A percentile compares a stretch with the other conserved stretches of the same genome.
These are phyloP conservation scores for Triplophysa rosa DNA, from an alignment of 2,113 vertebrate species.

Conservation along the genomic window DNA sequence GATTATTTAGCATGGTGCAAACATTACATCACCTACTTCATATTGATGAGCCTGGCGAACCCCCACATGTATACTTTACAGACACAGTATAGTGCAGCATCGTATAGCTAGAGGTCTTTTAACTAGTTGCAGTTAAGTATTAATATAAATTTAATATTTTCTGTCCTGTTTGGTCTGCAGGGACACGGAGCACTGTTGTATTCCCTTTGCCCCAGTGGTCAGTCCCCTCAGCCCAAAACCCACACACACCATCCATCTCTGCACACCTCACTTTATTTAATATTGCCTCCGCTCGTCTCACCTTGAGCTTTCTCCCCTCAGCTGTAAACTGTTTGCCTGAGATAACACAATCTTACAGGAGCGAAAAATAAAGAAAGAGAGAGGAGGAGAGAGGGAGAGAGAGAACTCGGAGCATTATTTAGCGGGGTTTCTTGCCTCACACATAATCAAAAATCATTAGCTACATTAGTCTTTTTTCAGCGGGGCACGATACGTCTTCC, in stretches of 20 bases:
- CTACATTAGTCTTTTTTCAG: conserved; percentile 20
- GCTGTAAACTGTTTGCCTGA: conserved; percentile 63
- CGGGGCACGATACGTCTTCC: conserved; percentile 27
- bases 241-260: conserved; percentile 37
- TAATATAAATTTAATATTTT: background rate
- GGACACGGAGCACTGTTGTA: background rate
- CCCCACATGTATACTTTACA: no score
- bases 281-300: conserved; percentile 65
- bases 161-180: background rate
- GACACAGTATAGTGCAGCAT: background rate
- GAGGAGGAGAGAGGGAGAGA: conserved; percentile 1
- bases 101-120: background rate
- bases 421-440: conserved; percentile 24
- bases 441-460: conserved; percentile 59
- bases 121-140: background rate
- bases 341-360: conserved; percentile 66
- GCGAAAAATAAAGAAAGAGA: conserved; percentile 43
- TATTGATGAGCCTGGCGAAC: no score
- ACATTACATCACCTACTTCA: no score
- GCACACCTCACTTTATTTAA: conserved; percentile 56
- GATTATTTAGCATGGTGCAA: no score
- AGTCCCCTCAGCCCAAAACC: conserved; percentile 16
- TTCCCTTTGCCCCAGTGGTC: conserved; percentile 6
- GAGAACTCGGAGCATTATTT: conserved; percentile 46
- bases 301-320: conserved; percentile 67